Evolutionary conservation across 1,140 invertebrate genomes (phyloP), one percentile per base, ranked within the genome.

Genomic region (Apis cerana): DNA sequence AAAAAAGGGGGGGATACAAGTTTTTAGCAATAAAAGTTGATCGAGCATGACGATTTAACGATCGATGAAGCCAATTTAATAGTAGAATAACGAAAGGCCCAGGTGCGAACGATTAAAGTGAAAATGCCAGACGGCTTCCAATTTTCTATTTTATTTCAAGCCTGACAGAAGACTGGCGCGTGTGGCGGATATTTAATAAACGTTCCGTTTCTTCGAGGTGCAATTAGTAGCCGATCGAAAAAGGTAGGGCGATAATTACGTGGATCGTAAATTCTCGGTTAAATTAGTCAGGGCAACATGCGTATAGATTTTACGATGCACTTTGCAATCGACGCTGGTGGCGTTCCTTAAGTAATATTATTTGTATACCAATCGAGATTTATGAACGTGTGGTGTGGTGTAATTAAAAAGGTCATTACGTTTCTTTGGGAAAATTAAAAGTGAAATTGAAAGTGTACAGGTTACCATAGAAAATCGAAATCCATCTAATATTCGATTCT

Each of bases 61-160:
- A 27, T 8, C 52, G 19, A 68, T 23, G 4, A 33, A 58, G 10
- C 33, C 17, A 43, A 68, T 43, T 48, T 67, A 58, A 56, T 58
- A 43, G 50, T 58, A 23, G 50, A 23, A 56, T 43, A 52, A 15
- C 75, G 75, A 19, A 27, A 17, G 21, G 5, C 15, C 15, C 75
- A 68, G 52, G 64, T 68, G 64, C 21, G 64, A 77, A 77, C 23
- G 62, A 68, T 68, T 54, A 68, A 54, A 77, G 64, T 15, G 64
- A 77, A 68, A 54, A 67, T 68, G 13, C 33, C 52, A 56, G 21
- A 1, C 15, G 65, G 33, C 21, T 9, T n/a, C 17, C 27, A 23
- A 64, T 77, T 68, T 58, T 48, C 13, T 77, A 56, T 56, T 77
- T 58, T n/a, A n/a, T 23, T 68, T n/a, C 7, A 15, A 23, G 52